Base-by-base conservation (phyloP, 2,113 vertebrate species). In the Hydropotes inermis region DNA sequence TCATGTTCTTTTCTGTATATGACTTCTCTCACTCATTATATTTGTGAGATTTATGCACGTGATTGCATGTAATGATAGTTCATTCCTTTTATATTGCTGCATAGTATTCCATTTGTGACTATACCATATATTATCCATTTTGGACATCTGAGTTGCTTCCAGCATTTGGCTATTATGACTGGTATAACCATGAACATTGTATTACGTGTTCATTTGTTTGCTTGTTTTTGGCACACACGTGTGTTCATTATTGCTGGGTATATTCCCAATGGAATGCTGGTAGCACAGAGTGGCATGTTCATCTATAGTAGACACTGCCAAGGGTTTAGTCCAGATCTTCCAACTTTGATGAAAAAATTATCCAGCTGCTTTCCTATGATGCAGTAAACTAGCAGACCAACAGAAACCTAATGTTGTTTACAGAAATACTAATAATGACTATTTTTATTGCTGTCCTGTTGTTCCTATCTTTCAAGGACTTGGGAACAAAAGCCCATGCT, bases 341-440 rank as follows among this genome's bases (percentile, higher is more conserved):
- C 43, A 43, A 47, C 79, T 95, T n/a, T 45, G 64, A 43, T 55
- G 17, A 33, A 74, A 45, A 36, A 91, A n/a, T 64, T 45, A 57
- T 21, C 21, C 45, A 81, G 57, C 33, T 96, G 58, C 52, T 74
- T 93, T 86, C 87, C 17, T 61, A 5, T 0, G 39, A 50, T 43
- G 55, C 36, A n/a, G 58, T 67, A 70, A 74, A 95, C 84, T 4
- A 76, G n/a, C 4, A 45, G 61, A 85, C 23, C 5, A 0, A 74
- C 15, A 36, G 64, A 81, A 81, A 61, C 64, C 57, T 70, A 96
- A 79, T 91, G 58, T 27, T 90, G 43, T 95, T 91, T 93, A 83
- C 54, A 58, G 28, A 93, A 90, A 95, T 87, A 87, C 58, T 82
- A 90, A 88, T 76, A 74, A 50, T 76, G 84, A 74, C 54, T 81